Evolutionary conservation across 2,797 vertebrate species (phyloP), one percentile per base, ranked within the genome.

Genomic region (Chelidonichthys spinosus): DNA sequence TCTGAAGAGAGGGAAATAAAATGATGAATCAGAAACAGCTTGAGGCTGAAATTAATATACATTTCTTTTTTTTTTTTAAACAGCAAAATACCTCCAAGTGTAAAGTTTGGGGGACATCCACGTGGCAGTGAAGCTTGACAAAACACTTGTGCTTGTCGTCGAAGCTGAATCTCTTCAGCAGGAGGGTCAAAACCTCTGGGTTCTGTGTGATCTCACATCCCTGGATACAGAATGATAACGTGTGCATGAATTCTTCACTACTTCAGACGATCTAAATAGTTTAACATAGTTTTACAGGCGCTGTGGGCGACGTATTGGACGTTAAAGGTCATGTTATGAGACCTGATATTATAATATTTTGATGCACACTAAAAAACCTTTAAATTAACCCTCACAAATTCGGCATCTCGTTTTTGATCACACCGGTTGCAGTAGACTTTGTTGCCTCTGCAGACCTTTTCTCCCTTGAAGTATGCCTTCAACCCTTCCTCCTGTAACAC

Each of bases 161-260:
- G 76, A 94, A 93, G 10, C 89, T 70, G 87, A 95, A 94, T 49
- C 87, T 90, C 90, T 95, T 95, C 52, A 94, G 79, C 64, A 93
- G 89, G 56, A 95, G 78, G 52, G 69, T 76, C 75, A 95, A 37
- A 63, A 94, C 86, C 6, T 91, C 81, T 61, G 95, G 94, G 59
- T 85, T 4, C 8, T 71, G 75, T 7, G 94, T 68, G 1, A 14
- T 79, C 43, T 90, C 52, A 85, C 49, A 91, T 66, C 55, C 3
- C 94, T 95, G 44, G 42, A 54, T 6, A 13, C 52, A 33, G 13
- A 54, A 37, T 37, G 13, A 78, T 63, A 78, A 63, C 8, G 7
- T 3, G 7, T 32, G 0, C 10, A 0, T 10, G 0, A 4, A 7
- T 11, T 18, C 0, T 8, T 8, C 5, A 32, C 47, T 1, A 0